Conservation (phyloP, 2,797 vertebrate species). For the Chanos chanos region DNA sequence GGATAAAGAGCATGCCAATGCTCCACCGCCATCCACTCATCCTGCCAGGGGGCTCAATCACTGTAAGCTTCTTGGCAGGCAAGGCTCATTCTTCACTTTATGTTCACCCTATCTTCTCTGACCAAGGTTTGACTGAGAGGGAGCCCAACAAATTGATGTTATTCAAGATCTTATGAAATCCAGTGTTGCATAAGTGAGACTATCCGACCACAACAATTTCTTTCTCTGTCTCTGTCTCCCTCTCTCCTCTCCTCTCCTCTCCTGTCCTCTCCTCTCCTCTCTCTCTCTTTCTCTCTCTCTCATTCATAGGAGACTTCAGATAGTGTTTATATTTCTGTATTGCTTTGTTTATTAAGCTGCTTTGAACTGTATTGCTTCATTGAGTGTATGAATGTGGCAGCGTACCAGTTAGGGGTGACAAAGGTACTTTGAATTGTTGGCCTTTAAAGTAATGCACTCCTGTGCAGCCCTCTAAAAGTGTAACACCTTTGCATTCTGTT, state of each 20-base stretch:
- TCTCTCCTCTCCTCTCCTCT: not conserved
- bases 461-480: too few species aligned
- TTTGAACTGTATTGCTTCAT: too few species aligned
- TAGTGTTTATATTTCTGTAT: too few species aligned
- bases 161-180: constrained; percentile 51
- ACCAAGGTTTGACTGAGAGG: constrained; percentile 53
- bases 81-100: constrained; percentile 27
- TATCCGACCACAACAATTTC: not conserved
- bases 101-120: constrained; percentile 48
- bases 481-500: too few species aligned
- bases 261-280: not conserved
- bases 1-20: constrained; percentile 48
- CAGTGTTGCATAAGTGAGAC: constrained; percentile 41
- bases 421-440: too few species aligned
- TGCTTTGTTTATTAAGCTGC: too few species aligned
- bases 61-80: constrained; percentile 49
- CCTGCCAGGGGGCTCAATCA: constrained; percentile 26
- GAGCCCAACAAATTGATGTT: constrained; percentile 59
- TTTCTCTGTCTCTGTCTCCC: constrained; percentile 6
- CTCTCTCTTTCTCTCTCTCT: constrained; percentile 9
- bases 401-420: too few species aligned
- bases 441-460: too few species aligned
- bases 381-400: too few species aligned
- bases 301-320: constrained; percentile 1
- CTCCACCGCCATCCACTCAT: constrained; percentile 8